Percentiles rank a stretch among this genome's conserved stretches.
These are phyloP conservation scores for Thomomys bottae DNA, from an alignment of 2,113 vertebrate species.

Conservation along the genomic window DNA sequence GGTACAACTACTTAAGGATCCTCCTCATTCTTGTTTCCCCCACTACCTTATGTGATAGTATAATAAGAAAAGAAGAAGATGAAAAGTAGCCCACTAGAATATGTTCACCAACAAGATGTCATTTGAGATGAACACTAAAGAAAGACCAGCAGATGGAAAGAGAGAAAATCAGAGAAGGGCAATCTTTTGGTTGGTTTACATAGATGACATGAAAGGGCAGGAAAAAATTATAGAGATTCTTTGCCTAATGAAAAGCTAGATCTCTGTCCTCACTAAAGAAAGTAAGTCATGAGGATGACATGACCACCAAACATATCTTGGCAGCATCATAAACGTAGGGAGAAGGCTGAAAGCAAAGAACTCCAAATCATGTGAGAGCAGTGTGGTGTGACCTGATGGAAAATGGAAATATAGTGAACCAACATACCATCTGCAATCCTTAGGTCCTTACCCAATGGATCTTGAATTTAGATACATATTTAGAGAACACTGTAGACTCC, in stretches of 20 bases:
- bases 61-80: slow-evolving; percentile 29
- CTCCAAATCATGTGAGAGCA: background rate
- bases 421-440: background rate
- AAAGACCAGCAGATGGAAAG: background rate
- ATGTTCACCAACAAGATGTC: background rate
- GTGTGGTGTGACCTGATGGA: background rate
- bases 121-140: background rate
- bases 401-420: background rate
- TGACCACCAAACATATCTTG: slow-evolving; percentile 33
- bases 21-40: slow-evolving; percentile 30
- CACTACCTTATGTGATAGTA: background rate
- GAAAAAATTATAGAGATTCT: background rate
- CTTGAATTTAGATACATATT: slow-evolving; percentile 3
- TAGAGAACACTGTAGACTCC: background rate
- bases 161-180: background rate
- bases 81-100: background rate
- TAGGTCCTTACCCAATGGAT: background rate
- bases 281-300: background rate
- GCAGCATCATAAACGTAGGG: background rate
- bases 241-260: background rate
- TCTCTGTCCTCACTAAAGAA: background rate
- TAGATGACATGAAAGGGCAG: too few relatives aligned
- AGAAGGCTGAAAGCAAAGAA: background rate
- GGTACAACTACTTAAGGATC: background rate
- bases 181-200: background rate